These are phyloP conservation scores for Azorinus chamasolen DNA, from an alignment of 2,888 invertebrate genomes.

Conservation along the genomic window DNA sequence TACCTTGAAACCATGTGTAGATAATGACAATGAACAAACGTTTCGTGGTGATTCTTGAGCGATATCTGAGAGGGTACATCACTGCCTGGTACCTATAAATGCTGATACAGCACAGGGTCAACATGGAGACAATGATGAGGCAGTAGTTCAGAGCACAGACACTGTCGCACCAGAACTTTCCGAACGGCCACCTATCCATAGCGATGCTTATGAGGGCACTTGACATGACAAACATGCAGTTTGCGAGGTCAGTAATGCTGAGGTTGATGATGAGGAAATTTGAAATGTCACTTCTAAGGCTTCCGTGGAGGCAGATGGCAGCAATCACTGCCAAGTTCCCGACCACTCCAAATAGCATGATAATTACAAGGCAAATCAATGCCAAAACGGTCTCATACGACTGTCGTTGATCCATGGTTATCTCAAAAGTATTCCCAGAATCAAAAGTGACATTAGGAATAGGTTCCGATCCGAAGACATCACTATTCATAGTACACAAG, in stretches of 20 bases:
- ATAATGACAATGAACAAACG: constrained; percentile 66
- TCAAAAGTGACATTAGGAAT: too few species aligned
- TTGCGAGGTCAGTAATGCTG: constrained; percentile 78
- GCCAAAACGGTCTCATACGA: constrained; percentile 34
- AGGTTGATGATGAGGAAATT: constrained; percentile 83
- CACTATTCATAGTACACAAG: too few species aligned
- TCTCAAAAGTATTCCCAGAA: neutral
- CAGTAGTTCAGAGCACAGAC: constrained; percentile 84
- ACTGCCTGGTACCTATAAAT: constrained; percentile 84
- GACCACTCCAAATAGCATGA: constrained; percentile 68
- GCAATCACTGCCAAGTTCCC: constrained; percentile 81
- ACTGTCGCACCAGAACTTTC: constrained; percentile 70
- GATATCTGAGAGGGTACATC: constrained; percentile 78
- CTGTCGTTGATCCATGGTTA: neutral
- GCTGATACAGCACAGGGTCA: constrained; percentile 84
- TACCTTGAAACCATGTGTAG: constrained; percentile 83
- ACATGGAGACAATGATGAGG: constrained; percentile 85
- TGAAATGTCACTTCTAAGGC: constrained; percentile 74
- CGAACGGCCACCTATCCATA: constrained; percentile 71
- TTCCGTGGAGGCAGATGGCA: constrained; percentile 63
- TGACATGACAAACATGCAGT: constrained; percentile 78
- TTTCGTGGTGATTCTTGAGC: constrained; percentile 62
- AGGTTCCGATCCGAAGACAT: too few species aligned
- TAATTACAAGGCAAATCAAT: constrained; percentile 65
- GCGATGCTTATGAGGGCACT: constrained; percentile 71